A percentile compares a stretch with the other conserved stretches of the same genome.
phyloP scores from a whole-genome alignment of 2,888 invertebrate species.

The Oscheius sp. region DNA sequence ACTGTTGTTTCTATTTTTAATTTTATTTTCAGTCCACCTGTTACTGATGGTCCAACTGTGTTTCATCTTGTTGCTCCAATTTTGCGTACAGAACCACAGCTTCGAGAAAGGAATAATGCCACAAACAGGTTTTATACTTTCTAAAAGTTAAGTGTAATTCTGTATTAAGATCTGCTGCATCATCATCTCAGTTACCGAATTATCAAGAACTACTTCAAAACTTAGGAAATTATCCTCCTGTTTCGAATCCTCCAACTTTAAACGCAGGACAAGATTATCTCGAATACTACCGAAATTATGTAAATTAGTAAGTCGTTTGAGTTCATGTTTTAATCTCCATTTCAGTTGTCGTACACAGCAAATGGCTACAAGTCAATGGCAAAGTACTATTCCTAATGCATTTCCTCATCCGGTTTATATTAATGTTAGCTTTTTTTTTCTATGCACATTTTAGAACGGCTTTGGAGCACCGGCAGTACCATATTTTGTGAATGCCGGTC shows the following conservation, averaged over 20 bases:
- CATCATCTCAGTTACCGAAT: neutral
- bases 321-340: neutral
- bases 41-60: conserved; percentile 42
- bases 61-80: conserved; percentile 51
- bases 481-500: conserved; percentile 11
- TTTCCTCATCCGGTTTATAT: conserved; percentile 31
- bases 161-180: neutral
- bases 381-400: conserved; percentile 10
- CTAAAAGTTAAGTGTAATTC: neutral
- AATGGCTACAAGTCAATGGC: neutral
- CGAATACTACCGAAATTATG: conserved; percentile 23
- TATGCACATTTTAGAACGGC: conserved; percentile 18
- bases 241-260: neutral
- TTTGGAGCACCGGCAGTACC: conserved; percentile 15
- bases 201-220: neutral
- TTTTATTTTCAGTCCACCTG: conserved; percentile 28
- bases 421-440: conserved; percentile 1
- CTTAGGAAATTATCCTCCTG: neutral
- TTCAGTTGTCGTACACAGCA: conserved; percentile 20
- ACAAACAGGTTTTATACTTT: neutral
- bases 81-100: conserved; percentile 31
- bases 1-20: neutral
- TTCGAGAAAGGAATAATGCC: neutral
- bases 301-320: conserved; percentile 21
- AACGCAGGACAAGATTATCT: neutral